Conservation (phyloP, 2,888 invertebrate species). For the Acanthopleura granulata region DNA sequence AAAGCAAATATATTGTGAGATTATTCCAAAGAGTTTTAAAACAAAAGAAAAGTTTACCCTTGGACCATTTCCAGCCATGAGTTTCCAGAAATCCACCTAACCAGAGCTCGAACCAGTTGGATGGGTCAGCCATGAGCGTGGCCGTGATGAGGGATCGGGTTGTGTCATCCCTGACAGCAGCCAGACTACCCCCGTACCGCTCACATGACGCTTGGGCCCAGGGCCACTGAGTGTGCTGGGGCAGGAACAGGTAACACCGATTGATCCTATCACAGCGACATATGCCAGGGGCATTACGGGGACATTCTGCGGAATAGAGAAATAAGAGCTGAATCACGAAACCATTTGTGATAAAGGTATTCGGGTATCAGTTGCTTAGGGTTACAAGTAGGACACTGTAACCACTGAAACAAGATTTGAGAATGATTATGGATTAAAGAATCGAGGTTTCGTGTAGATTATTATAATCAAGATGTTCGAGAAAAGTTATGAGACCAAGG, state of each 20-base stretch:
- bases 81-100: constrained; percentile 10
- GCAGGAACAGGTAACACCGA: constrained; percentile 15
- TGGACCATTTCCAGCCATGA: constrained; percentile 16
- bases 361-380: not conserved
- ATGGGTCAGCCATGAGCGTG: not conserved
- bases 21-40: too few relatives aligned
- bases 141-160: not conserved
- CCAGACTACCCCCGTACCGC: not conserved
- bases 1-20: too few relatives aligned
- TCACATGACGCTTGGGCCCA: constrained; percentile 12
- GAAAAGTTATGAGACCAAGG: too few relatives aligned
- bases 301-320: not conserved
- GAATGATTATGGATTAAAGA: too few relatives aligned
- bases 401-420: too few relatives aligned
- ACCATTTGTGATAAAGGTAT: too few relatives aligned
- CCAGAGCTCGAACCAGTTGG: constrained; percentile 15
- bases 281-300: constrained; percentile 2
- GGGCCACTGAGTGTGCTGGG: not conserved
- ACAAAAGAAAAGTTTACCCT: not conserved
- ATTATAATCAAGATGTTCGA: too few relatives aligned
- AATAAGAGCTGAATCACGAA: not conserved
- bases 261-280: constrained; percentile 1
- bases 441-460: too few relatives aligned
- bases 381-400: too few relatives aligned
- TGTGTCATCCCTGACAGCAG: not conserved